A percentile compares a stretch with the other conserved stretches of the same genome.
These are phyloP conservation scores for Neoaliturus tenellus DNA, from an alignment of 2,888 invertebrate species.

Conservation along the genomic window DNA sequence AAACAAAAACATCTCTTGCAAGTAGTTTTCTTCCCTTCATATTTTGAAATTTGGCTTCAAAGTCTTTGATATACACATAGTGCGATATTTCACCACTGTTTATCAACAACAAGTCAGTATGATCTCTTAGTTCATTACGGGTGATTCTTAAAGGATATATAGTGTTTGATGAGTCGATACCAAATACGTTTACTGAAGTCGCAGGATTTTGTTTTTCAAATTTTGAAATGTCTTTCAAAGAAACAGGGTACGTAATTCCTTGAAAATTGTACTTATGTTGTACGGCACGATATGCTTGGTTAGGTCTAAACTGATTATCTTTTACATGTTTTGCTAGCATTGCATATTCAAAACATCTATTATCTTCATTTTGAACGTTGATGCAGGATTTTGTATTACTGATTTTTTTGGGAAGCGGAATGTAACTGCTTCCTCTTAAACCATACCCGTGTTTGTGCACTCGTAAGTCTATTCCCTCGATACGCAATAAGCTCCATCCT, in stretches of 20 bases:
- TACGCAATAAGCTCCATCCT: conserved; percentile 22
- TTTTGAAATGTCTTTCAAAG: background rate
- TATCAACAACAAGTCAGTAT: conserved; percentile 8
- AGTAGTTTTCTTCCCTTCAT: background rate
- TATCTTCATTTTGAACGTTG: conserved; percentile 6
- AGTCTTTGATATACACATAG: conserved; percentile 23
- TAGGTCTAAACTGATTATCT: background rate
- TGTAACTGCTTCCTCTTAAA: background rate
- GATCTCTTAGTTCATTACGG: background rate
- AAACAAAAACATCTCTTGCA: conserved; percentile 23
- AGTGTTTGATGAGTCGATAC: background rate
- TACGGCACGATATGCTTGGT: background rate
- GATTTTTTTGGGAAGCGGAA: conserved; percentile 11
- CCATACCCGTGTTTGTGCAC: conserved; percentile 37
- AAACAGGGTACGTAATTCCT: conserved; percentile 3
- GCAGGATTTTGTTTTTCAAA: conserved; percentile 1
- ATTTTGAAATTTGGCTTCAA: background rate
- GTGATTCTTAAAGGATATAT: background rate
- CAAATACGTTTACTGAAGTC: background rate
- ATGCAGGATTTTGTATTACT: background rate
- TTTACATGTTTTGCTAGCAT: conserved; percentile 8
- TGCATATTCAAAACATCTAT: conserved; percentile 31
- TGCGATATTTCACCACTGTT: background rate
- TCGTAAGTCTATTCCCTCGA: background rate
- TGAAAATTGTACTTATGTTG: background rate